Percentiles rank a stretch among this genome's conserved stretches.
Conservation (phyloP, 2,888 invertebrate species). For the Sipha maydis region DNA sequence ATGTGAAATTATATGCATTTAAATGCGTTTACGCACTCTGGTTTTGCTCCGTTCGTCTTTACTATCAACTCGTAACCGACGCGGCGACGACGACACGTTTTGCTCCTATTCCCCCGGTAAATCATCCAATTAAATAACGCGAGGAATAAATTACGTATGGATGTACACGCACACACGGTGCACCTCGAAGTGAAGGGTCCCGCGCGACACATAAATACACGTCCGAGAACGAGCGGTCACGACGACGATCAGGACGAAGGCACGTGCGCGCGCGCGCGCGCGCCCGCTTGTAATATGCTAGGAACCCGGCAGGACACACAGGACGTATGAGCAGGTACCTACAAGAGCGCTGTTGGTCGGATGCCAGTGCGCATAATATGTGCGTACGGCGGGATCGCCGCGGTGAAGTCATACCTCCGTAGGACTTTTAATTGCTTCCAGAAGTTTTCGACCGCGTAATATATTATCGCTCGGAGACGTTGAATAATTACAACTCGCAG, state of each 20-base stretch:
- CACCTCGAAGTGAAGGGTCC: too few species aligned
- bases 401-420: neutral
- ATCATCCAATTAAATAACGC: slow-evolving; percentile 10
- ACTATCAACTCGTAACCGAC: too few species aligned
- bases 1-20: too few species aligned
- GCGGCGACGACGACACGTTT: neutral
- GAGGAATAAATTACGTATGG: neutral
- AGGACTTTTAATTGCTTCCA: slow-evolving; percentile 52
- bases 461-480: neutral
- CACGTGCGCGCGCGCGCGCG: slow-evolving; percentile 25
- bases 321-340: neutral
- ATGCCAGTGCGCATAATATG: slow-evolving; percentile 32
- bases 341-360: slow-evolving; percentile 44
- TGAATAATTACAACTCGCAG: neutral
- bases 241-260: slow-evolving; percentile 4
- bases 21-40: too few species aligned
- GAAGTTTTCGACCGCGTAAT: slow-evolving; percentile 32
- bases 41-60: too few species aligned
- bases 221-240: neutral
- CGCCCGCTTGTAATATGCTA: neutral
- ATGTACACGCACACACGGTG: too few species aligned
- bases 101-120: neutral
- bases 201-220: neutral
- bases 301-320: slow-evolving; percentile 32
- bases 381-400: neutral